Base-by-base conservation (phyloP, 2,113 vertebrate species). In the Sigmodon hispidus region DNA sequence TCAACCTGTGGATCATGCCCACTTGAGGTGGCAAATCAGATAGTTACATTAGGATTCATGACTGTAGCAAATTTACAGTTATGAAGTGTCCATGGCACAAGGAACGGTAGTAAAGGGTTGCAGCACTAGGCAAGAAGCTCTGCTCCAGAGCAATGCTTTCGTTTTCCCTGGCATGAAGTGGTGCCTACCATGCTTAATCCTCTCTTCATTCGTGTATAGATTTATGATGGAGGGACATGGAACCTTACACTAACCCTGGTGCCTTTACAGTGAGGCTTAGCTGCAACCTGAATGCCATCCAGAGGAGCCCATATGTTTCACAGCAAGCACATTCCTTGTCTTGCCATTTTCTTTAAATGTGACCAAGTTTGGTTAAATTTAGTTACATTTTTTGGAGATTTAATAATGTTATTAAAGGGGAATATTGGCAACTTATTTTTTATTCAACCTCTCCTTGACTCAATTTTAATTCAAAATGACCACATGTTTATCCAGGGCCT, bases 391-490 rank as follows among this genome's bases (percentile, higher is more conserved):
- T 94, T 96, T 36, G 8, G 57, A 94, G 67, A 89, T 94, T 96
- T 94, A 65, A 89, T 94, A 83, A 90, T 89, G 61, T 73, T 81
- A 86, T 92, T 94, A 67, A 90, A 89, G 67, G 43, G 31, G 86
- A 94, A 94, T 34, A 81, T 43, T 93, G 88, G 72, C 52, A 89
- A 81, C 77, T 29, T 73, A 83, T 61, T 61, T 61, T 89, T 79
- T 75, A 94, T 95, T 84, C 69, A 26, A 2, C 77, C 34, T 93
- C 45, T 94, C 70, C 94, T 96, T 93, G 90, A 61, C n/a, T 95
- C 52, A 92, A 43, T 96, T 96, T 91, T 86, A 96, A 91, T 70
- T 77, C 65, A 73, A 95, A 97, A 92, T 94, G 85, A 90, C 55
- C 43, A 55, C 75, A 34, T 79, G 67, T 90, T 96, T 97, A 79